A percentile compares a stretch with the other conserved stretches of the same genome.
Evolutionary conservation across 2,797 vertebrate genomes (phyloP).

Genomic region (Gadopsis bispinosus): DNA sequence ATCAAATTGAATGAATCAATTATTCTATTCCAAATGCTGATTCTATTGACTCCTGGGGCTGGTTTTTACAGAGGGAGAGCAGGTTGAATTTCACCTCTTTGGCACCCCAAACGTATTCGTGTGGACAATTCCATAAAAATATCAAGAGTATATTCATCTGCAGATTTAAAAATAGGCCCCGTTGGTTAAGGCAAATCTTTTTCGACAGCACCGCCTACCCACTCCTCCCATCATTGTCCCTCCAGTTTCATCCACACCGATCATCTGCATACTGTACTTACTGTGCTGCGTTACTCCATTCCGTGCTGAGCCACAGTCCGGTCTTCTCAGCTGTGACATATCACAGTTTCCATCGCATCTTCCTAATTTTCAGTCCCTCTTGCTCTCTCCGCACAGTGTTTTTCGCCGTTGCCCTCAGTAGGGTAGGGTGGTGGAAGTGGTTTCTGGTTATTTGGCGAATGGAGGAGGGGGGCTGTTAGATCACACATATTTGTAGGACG

Average conservation of each 20-base stretch:
- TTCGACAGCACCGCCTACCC: conserved; percentile 34
- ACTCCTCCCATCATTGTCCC: conserved; percentile 67
- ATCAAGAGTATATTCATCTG: neutral
- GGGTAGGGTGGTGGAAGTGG: conserved; percentile 33
- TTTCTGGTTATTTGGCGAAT: conserved; percentile 69
- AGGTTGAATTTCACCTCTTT: neutral
- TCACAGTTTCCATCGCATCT: neutral
- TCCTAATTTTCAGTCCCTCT: conserved; percentile 9
- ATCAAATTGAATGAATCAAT: conserved; percentile 56
- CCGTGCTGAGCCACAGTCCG: conserved; percentile 12
- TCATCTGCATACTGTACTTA: conserved; percentile 67
- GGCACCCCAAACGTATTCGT: neutral
- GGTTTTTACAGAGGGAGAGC: neutral
- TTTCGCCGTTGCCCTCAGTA: conserved; percentile 15
- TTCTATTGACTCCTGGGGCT: conserved; percentile 11
- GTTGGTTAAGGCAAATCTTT: conserved; percentile 13
- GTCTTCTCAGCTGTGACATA: conserved; percentile 23
- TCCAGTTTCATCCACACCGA: conserved; percentile 52
- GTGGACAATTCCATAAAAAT: neutral
- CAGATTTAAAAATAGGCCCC: conserved; percentile 18
- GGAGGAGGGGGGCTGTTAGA: conserved; percentile 51
- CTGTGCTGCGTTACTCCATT: conserved; percentile 50
- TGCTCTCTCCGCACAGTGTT: neutral
- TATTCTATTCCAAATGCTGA: conserved; percentile 32
- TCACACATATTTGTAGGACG: conserved; percentile 80